phyloP scores from a whole-genome alignment of 2,888 invertebrate species.

The Eristalis arbustorum region DNA sequence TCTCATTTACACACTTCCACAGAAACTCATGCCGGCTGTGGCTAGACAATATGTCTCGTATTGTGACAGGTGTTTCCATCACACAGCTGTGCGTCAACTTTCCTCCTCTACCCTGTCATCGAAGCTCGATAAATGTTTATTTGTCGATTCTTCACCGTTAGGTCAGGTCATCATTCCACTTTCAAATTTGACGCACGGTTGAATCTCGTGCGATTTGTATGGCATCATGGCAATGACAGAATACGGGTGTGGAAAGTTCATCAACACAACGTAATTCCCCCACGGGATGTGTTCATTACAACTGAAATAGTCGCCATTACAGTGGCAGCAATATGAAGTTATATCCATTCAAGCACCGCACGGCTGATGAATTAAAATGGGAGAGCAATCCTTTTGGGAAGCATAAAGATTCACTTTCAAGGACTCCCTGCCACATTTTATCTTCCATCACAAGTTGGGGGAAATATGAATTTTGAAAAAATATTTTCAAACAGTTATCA shows the following conservation, averaged over 20 bases:
- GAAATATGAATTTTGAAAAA: background rate
- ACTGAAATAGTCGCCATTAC: background rate
- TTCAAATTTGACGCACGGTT: background rate
- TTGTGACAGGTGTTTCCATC: background rate
- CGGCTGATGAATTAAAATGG: background rate
- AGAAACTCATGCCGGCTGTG: background rate
- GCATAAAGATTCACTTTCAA: background rate
- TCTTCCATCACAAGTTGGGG: background rate
- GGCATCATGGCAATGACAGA: slow-evolving; percentile 19
- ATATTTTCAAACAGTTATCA: background rate
- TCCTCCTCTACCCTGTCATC: background rate
- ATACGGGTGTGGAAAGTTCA: slow-evolving; percentile 28
- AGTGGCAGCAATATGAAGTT: background rate
- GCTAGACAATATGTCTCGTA: background rate
- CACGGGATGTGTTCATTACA: background rate
- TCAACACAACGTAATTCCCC: slow-evolving; percentile 1
- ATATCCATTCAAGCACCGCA: background rate
- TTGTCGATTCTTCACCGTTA: background rate
- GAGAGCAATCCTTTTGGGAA: background rate
- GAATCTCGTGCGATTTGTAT: slow-evolving; percentile 18
- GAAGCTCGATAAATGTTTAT: background rate
- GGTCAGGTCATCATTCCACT: background rate
- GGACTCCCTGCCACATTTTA: background rate
- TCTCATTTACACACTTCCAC: background rate
- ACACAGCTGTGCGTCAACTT: background rate